phyloP scores from a whole-genome alignment of 2,797 vertebrate genomes.

The Buphagus erythrorhynchus region DNA sequence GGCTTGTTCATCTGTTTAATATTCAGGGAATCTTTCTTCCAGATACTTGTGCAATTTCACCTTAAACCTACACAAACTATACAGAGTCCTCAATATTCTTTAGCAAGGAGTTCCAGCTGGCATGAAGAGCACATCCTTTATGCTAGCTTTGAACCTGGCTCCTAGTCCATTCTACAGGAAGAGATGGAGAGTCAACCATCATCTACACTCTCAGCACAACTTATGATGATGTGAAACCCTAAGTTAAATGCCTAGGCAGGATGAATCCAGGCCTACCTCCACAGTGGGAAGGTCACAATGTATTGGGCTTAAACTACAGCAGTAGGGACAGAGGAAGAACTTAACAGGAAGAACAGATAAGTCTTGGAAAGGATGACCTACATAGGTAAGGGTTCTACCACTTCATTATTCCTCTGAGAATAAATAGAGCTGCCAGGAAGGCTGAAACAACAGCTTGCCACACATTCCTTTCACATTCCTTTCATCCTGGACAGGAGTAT shows the following conservation, averaged over 20 bases:
- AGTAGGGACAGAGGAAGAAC: not conserved
- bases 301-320: not conserved
- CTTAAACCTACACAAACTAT: not conserved
- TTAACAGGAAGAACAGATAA: not conserved
- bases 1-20: not conserved
- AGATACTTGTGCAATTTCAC: not conserved
- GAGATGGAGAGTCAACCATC: not conserved
- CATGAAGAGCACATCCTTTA: not conserved
- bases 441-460: not conserved
- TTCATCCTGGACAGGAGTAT: not conserved
- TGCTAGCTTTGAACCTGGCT: not conserved
- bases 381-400: not conserved
- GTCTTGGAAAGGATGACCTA: not conserved
- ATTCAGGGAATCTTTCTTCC: not conserved
- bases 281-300: not conserved
- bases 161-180: not conserved
- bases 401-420: not conserved
- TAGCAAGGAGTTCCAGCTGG: not conserved
- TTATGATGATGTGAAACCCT: not conserved
- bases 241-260: not conserved
- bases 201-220: not conserved
- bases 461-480: not conserved
- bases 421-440: not conserved
- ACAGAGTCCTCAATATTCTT: not conserved
- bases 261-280: not conserved